Conservation (phyloP, 2,113 vertebrate species). For the Nothoprocta perdicaria region DNA sequence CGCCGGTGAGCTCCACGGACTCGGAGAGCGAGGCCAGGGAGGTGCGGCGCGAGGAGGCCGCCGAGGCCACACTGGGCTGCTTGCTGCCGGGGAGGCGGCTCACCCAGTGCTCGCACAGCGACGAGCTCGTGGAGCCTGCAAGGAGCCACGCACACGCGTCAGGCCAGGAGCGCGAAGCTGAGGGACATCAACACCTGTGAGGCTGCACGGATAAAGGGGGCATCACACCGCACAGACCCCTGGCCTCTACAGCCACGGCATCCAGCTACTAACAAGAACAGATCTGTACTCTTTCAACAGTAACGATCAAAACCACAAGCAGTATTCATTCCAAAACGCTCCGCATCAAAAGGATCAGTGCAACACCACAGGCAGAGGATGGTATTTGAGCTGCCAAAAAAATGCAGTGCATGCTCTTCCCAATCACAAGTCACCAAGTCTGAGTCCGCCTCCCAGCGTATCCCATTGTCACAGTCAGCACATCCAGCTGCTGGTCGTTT, state of each 20-base stretch:
- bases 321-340: background rate
- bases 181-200: fast-evolving
- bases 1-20: slow-evolving; percentile 89
- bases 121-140: slow-evolving; percentile 96
- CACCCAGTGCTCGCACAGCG: slow-evolving; percentile 97
- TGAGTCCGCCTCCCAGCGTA: background rate
- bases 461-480: background rate
- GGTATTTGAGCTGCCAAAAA: background rate
- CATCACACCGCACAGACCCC: fast-evolving
- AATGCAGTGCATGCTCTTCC: fast-evolving
- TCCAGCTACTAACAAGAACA: fast-evolving
- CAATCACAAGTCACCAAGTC: background rate
- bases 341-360: background rate
- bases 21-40: slow-evolving; percentile 94
- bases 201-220: background rate
- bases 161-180: fast-evolving
- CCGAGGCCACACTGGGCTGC: slow-evolving; percentile 92
- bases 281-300: fast-evolving
- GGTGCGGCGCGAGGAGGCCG: slow-evolving; percentile 92
- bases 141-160: background rate
- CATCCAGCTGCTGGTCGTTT: fast-evolving
- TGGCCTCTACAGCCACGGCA: fast-evolving
- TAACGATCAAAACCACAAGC: background rate
- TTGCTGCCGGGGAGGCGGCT: slow-evolving; percentile 93
- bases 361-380: background rate